Evolutionary conservation across 2,797 vertebrate genomes (phyloP).

Genomic region (Microtus obscurus): DNA sequence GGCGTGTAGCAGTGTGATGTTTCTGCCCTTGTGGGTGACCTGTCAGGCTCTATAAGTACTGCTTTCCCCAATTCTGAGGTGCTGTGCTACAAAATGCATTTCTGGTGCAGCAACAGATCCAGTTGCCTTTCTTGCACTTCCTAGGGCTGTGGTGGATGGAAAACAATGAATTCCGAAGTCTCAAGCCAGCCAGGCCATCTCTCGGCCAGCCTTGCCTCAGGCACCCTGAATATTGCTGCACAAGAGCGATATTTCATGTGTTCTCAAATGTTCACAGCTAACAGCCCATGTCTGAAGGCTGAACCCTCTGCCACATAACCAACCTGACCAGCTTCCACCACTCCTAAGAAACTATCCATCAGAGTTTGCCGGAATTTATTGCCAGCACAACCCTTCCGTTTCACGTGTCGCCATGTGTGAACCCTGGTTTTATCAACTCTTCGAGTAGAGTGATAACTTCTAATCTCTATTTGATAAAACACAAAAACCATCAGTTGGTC

Average conservation of each 20-base stretch:
- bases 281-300: constrained; percentile 25
- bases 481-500: not conserved
- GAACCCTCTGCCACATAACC: constrained; percentile 35
- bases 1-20: constrained; percentile 72
- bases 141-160: not conserved
- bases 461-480: not conserved
- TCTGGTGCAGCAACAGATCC: constrained; percentile 62
- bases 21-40: constrained; percentile 67
- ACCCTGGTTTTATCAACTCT: constrained; percentile 47
- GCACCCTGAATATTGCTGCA: constrained; percentile 21
- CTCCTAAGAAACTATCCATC: constrained; percentile 37
- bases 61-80: not conserved
- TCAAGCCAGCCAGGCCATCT: constrained; percentile 25
- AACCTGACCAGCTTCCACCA: constrained; percentile 38
- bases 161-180: constrained; percentile 62
- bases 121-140: constrained; percentile 39
- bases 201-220: constrained; percentile 36
- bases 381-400: constrained; percentile 5
- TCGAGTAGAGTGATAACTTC: constrained; percentile 34
- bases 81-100: constrained; percentile 67
- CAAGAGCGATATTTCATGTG: constrained; percentile 56
- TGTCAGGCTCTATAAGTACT: constrained; percentile 63
- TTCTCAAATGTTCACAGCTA: constrained; percentile 55
- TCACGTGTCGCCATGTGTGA: not conserved
- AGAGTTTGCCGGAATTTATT: constrained; percentile 57